Evolutionary conservation across 2,113 vertebrate genomes (phyloP), one percentile per base, ranked within the genome.

Genomic region (Mesocricetus auratus): DNA sequence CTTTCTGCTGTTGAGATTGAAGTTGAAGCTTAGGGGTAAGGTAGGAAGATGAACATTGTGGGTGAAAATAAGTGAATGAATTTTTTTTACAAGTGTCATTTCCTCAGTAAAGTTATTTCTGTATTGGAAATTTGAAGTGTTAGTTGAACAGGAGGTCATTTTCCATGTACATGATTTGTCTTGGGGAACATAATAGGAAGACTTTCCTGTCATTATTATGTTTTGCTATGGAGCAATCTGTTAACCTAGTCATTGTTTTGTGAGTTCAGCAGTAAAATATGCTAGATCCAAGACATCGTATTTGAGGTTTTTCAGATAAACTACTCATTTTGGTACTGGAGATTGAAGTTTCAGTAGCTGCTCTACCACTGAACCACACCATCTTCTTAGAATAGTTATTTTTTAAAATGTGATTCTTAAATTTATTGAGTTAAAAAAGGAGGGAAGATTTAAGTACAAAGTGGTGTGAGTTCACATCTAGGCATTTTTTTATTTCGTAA

Each of bases 121-220:
- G 16, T 74, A 85, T 96, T 95, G 60, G 90, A 95, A 91, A 82
- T 94, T 39, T 53, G 81, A 89, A 60, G 45, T 22, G 29, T 95
- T 96, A 89, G 71, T 95, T 91, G 83, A 79, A n/a, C 69, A 85
- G 87, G 33, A 96, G 89, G 68, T 39, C 9, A 58, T 92, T 93
- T 95, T 73, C 36, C 77, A 73, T 74, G 56, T 66, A 92, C 12
- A 26, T n/a, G 91, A 29, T 89, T 95, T 97, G 90, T 91, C 58
- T 64, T 86, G 15, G 29, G 58, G 68, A 71, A 91, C 88, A 92
- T 15, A 71, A 26, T 39, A 86, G 62, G 42, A 83, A 92, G 36
- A 71, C 69, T 91, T 95, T 68, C 16, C 81, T 62, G 17, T 88
- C 4, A 17, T 86, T 45, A 24, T 74, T 91, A n/a, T 60, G 36